Base-by-base conservation (phyloP, 2,113 vertebrate species). In the Larimichthys polyactis region DNA sequence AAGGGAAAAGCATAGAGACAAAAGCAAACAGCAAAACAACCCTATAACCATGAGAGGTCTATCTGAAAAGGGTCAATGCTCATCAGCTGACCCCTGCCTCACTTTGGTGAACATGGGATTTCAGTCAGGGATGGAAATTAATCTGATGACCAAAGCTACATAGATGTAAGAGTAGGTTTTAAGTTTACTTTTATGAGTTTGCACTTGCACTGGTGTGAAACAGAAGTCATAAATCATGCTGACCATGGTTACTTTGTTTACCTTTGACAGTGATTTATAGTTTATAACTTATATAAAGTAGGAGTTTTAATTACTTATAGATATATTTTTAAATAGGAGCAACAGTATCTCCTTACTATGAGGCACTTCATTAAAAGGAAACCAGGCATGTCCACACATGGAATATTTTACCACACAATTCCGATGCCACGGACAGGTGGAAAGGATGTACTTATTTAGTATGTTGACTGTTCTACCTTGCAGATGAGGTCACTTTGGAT, bases 401-500 rank as follows among this genome's bases (percentile, higher is more conserved):
- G n/a, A 81, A 67, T 58, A 77, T 52, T 68, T 52, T 22, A 64
- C 27, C 11, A 0, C 17, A n/a, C 15, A 20, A n/a, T 29, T 62
- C 29, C 22, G 69, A 66, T 48, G 27, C 54, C 24, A 20, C 14
- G 4, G 67, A 44, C 51, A 15, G 24, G 11, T 10, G 36, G 57
- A 80, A 44, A 66, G 62, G 43, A 72, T 0, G 3, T 32, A 22
- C 24, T 29, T 58, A 16, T 51, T 14, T 8, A 74, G 49, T 59
- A 4, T 36, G 44, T 55, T n/a, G 36, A 78, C 9, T 64, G 36
- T 19, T 70, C 17, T 16, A 20, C 20, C 49, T 64, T n/a, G 48
- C 52, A 68, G 67, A 87, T 84, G 55, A 85, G 71, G 71, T 83
- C 59, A 36, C 52, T 72, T 79, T 81, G 75, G 20, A 70, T 87